Base-by-base conservation (phyloP, 1,140 invertebrate genomes). In the Sycobia sp. region DNA sequence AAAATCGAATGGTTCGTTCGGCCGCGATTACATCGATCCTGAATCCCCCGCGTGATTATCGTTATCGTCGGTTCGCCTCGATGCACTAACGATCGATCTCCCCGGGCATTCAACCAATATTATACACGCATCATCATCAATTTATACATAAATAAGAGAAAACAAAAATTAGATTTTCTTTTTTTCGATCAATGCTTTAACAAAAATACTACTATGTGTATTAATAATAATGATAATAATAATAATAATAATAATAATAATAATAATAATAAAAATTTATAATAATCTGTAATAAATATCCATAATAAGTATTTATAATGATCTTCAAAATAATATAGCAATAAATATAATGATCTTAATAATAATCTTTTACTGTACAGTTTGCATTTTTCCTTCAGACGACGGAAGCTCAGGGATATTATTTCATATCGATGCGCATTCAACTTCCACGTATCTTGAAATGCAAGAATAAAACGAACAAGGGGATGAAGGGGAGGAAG, bases 361-460 rank as follows among this genome's bases (percentile, higher is more conserved):
- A 58, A 49, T 47, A 49, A 36, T 51, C 4, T 38, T 59, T 50
- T 61, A 22, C 32, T 54, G 50, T 54, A 20, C 39, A 54, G 22
- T 22, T 53, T 54, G n/a, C 46, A 34, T 14, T 36, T 62, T 46
- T 55, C 23, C 39, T 55, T 54, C 50, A 43, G 44, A 47, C 20
- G 14, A 63, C 51, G 61, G 61, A 63, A 63, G 61, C 46, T 63
- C 54, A 50, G 18, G 53, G 61, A 50, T 62, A 50, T 23, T 46
- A 20, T 27, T 11, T 32, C 27, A 57, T 14, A 23, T 9, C n/a
- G 29, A 51, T 27, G 14, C n/a, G 36, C 9, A 8, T 50, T 27
- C 13, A 56, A 41, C 36, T 39, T 56, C 36, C 25, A 56, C 41
- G 51, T 61, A 27, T n/a, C 34, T 54, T 38, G 5, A 46, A 54